These are phyloP conservation scores for Criorhina ranunculi DNA, from an alignment of 2,888 invertebrate species.

Conservation along the genomic window DNA sequence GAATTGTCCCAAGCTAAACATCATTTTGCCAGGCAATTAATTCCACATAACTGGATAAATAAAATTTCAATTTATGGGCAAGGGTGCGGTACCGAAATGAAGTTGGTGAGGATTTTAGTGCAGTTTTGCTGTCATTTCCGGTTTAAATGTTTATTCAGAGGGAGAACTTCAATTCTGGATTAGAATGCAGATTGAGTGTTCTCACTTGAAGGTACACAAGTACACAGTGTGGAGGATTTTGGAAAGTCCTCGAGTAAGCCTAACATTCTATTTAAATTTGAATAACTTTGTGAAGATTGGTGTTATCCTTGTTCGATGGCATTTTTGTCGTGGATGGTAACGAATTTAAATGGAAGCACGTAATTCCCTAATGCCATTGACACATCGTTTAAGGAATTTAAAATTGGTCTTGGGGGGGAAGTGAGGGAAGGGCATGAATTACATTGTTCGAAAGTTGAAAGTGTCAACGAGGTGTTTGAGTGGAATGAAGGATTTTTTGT, in stretches of 20 bases:
- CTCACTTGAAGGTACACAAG: neutral
- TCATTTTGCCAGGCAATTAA: constrained; percentile 67
- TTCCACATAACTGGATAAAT: constrained; percentile 70
- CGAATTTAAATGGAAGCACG: constrained; percentile 58
- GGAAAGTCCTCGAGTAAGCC: constrained; percentile 4
- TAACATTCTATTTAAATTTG: constrained; percentile 6
- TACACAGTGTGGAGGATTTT: constrained; percentile 1
- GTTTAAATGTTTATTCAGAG: constrained; percentile 13
- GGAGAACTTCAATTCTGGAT: neutral
- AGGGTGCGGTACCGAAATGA: neutral
- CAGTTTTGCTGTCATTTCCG: constrained; percentile 21
- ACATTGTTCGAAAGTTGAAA: neutral
- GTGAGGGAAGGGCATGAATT: no score
- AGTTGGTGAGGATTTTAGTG: constrained; percentile 3
- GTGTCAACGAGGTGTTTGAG: neutral
- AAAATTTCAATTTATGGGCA: constrained; percentile 60
- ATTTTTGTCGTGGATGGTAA: constrained; percentile 1
- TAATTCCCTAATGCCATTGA: constrained; percentile 26
- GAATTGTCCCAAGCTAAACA: constrained; percentile 50
- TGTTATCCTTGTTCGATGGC: neutral
- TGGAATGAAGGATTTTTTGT: no score
- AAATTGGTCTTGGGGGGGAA: constrained; percentile 1
- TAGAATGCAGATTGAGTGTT: neutral
- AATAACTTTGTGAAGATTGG: neutral
- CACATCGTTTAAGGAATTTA: constrained; percentile 34